Evolutionary conservation across 2,888 invertebrate species (phyloP).

Genomic region (Drosophila quinaria): DNA sequence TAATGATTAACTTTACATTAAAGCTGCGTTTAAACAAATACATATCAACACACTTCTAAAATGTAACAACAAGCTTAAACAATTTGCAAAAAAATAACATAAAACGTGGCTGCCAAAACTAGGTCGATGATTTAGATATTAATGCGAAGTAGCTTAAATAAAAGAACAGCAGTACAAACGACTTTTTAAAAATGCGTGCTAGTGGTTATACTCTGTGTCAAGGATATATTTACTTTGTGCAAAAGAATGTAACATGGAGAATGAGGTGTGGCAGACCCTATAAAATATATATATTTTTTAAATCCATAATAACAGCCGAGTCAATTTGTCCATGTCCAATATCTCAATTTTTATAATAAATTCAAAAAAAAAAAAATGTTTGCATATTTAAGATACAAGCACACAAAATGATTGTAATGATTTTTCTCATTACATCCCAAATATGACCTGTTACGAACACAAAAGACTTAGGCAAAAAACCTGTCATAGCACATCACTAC

Average conservation of each 20-base stretch:
- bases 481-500: slow-evolving; percentile 23
- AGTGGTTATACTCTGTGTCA: not conserved
- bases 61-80: slow-evolving; percentile 67
- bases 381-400: slow-evolving; percentile 4
- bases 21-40: slow-evolving; percentile 57
- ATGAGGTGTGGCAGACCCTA: no score
- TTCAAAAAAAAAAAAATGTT: slow-evolving; percentile 47
- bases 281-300: not conserved
- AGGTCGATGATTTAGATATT: slow-evolving; percentile 60
- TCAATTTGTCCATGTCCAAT: no score
- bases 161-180: slow-evolving; percentile 40
- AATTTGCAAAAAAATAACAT: slow-evolving; percentile 30
- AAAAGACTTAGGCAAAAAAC: slow-evolving; percentile 64
- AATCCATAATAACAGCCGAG: not conserved
- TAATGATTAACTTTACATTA: slow-evolving; percentile 69
- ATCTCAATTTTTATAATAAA: not conserved
- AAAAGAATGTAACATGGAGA: no score
- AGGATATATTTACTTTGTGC: no score
- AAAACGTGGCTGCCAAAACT: slow-evolving; percentile 59
- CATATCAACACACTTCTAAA: slow-evolving; percentile 70
- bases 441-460: slow-evolving; percentile 6
- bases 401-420: not conserved
- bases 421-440: not conserved
- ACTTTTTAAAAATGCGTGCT: slow-evolving; percentile 51
- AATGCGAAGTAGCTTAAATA: not conserved